A percentile compares a stretch with the other conserved stretches of the same genome.
phyloP scores from a whole-genome alignment of 2,888 invertebrate genomes.

The Andrena bucephala region DNA sequence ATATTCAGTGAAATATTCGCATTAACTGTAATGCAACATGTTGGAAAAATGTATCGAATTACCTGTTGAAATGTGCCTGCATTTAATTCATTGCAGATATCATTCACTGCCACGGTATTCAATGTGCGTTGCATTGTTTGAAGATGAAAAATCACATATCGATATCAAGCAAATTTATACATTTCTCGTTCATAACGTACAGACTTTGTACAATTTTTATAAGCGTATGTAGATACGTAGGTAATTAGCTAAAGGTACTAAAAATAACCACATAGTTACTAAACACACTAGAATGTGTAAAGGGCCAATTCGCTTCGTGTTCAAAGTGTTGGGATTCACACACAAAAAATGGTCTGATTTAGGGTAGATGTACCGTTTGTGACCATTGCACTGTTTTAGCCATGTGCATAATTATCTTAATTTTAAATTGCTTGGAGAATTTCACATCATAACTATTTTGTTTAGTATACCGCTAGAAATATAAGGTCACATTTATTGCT shows the following conservation, averaged over 20 bases:
- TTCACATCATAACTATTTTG: too few species aligned
- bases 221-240: not conserved
- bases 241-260: not conserved
- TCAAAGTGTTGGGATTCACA: too few species aligned
- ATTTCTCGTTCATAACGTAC: not conserved
- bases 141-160: not conserved
- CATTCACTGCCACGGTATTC: not conserved
- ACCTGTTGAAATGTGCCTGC: not conserved
- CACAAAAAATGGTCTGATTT: too few species aligned
- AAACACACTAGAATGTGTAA: too few species aligned
- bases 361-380: too few species aligned
- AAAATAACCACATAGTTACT: too few species aligned
- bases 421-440: too few species aligned
- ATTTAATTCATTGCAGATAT: not conserved
- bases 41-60: not conserved
- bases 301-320: too few species aligned
- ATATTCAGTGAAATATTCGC: conserved; percentile 1
- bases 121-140: not conserved
- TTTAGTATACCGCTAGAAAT: too few species aligned
- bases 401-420: too few species aligned
- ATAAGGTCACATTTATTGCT: too few species aligned
- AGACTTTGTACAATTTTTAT: not conserved
- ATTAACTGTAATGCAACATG: not conserved
- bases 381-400: too few species aligned
- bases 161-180: not conserved